A percentile compares a stretch with the other conserved stretches of the same genome.
Evolutionary conservation across 1,140 invertebrate species (phyloP).

Genomic region (Drosophila micromelanica): DNA sequence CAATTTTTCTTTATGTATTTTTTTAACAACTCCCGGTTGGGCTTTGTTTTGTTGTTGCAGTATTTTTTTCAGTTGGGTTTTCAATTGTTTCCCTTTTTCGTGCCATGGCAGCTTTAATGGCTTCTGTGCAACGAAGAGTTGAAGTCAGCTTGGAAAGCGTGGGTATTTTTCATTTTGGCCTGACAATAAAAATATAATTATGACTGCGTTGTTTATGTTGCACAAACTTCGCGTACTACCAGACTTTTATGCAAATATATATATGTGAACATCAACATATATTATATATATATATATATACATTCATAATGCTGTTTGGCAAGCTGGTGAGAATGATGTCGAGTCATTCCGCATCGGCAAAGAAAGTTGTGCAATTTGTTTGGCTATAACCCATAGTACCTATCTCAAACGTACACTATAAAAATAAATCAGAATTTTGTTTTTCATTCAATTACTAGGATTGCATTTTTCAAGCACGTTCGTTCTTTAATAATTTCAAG

Average conservation of each 20-base stretch:
- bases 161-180: slow-evolving; percentile 62
- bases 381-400: background rate
- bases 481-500: too few species aligned
- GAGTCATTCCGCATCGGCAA: slow-evolving; percentile 50
- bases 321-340: slow-evolving; percentile 59
- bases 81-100: slow-evolving; percentile 48
- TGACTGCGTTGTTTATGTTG: slow-evolving; percentile 53
- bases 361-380: slow-evolving; percentile 60
- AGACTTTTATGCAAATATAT: slow-evolving; percentile 6
- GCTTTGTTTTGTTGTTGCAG: background rate
- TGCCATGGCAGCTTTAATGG: slow-evolving; percentile 53
- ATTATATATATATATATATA: slow-evolving; percentile 12
- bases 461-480: too few species aligned
- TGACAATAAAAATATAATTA: slow-evolving; percentile 64
- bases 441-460: too few species aligned
- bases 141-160: slow-evolving; percentile 58
- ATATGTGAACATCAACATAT: background rate
- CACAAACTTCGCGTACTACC: slow-evolving; percentile 15
- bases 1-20: background rate
- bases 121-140: slow-evolving; percentile 46
- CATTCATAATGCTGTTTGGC: slow-evolving; percentile 23
- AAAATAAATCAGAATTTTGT: too few species aligned
- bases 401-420: too few species aligned
- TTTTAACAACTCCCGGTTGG: slow-evolving; percentile 11
- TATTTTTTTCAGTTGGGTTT: slow-evolving; percentile 1